phyloP scores from a whole-genome alignment of 2,113 vertebrate species.

The Oncorhynchus tshawytscha region DNA sequence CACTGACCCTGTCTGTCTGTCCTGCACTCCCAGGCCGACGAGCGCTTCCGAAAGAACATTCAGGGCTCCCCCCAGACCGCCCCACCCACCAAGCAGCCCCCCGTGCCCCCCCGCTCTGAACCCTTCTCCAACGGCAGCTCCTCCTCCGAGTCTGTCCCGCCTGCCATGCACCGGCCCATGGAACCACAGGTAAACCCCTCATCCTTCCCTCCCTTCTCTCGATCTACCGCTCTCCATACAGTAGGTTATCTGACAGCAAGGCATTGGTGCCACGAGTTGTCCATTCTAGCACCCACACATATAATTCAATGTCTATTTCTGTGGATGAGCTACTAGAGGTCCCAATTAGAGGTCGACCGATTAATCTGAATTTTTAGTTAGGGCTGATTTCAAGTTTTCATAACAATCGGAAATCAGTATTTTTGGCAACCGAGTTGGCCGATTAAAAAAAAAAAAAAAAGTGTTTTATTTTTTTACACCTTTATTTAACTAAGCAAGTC shows the following conservation, averaged over 20 bases:
- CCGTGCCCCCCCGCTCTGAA: constrained; percentile 94
- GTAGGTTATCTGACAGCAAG: background rate
- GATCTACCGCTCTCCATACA: constrained; percentile 20
- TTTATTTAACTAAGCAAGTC: no score
- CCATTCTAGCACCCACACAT: background rate
- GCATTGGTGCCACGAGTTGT: no score
- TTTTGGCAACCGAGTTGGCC: no score
- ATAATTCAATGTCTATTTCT: background rate
- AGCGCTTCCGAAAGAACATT: constrained; percentile 93
- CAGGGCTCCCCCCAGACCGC: constrained; percentile 94
- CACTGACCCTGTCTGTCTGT: constrained; percentile 19
- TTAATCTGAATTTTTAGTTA: no score
- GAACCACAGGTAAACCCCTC: constrained; percentile 88
- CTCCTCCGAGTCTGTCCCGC: constrained; percentile 80
- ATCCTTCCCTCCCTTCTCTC: constrained; percentile 7
- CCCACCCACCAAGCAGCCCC: constrained; percentile 88
- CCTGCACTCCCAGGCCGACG: constrained; percentile 81
- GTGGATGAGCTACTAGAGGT: no score
- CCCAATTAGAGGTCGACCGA: no score
- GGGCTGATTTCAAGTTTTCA: no score
- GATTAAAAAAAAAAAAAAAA: no score
- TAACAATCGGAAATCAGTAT: no score
- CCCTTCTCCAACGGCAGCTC: constrained; percentile 91
- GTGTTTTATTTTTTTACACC: no score
- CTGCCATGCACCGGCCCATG: constrained; percentile 89